Evolutionary conservation across 2,888 invertebrate genomes (phyloP).

Genomic region (Lithophane ornitopus): DNA sequence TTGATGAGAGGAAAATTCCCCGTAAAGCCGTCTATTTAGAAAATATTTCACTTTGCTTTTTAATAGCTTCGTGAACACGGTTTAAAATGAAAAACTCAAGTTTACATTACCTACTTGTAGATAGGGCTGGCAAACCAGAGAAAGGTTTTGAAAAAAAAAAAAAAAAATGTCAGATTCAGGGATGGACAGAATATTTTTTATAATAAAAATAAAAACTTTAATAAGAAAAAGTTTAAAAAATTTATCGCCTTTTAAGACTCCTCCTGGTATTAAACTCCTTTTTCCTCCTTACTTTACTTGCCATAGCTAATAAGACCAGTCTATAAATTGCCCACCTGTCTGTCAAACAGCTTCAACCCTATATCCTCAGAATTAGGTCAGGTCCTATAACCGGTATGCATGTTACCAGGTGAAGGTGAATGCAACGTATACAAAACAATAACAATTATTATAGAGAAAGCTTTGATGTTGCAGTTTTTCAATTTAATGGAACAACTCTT

Average conservation of each 20-base stretch:
- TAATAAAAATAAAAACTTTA: not conserved
- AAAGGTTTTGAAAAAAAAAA: not conserved
- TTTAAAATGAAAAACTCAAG: slow-evolving; percentile 44
- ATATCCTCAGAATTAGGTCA: slow-evolving; percentile 61
- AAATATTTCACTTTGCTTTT: slow-evolving; percentile 55
- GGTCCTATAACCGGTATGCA: slow-evolving; percentile 54
- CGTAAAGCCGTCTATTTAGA: slow-evolving; percentile 41
- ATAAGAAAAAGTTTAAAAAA: not conserved
- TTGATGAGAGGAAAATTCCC: slow-evolving; percentile 38
- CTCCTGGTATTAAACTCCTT: too few species aligned
- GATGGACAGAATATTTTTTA: not conserved
- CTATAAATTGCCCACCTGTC: not conserved
- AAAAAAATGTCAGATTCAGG: not conserved
- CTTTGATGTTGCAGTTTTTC: slow-evolving; percentile 38
- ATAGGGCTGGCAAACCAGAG: slow-evolving; percentile 50
- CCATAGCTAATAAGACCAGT: not conserved
- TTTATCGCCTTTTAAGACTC: not conserved
- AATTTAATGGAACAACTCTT: slow-evolving; percentile 4
- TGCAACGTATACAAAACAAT: slow-evolving; percentile 60
- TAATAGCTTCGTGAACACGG: slow-evolving; percentile 36
- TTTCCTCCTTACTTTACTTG: not conserved
- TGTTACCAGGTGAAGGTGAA: slow-evolving; percentile 67
- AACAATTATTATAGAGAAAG: slow-evolving; percentile 48
- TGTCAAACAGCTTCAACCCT: slow-evolving; percentile 50
- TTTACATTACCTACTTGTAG: slow-evolving; percentile 41